Evolutionary conservation across 2,888 invertebrate genomes (phyloP).

Genomic region (Cosmia pyralina): DNA sequence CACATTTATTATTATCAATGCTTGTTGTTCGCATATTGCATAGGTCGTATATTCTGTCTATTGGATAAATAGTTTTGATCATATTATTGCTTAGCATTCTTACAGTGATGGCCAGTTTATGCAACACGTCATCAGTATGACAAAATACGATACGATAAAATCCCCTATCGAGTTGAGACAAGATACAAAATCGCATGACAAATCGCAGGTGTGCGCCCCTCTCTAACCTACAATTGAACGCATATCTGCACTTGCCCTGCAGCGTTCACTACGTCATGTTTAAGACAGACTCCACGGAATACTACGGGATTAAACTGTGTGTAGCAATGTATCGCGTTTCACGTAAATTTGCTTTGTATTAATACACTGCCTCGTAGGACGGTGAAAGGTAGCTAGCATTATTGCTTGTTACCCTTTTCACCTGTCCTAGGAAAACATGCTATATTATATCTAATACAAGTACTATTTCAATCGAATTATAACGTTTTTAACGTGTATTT

Average conservation of each 20-base stretch:
- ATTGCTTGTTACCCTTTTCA: neutral
- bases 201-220: neutral
- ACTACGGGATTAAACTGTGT: constrained; percentile 15
- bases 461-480: no score
- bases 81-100: neutral
- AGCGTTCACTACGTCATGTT: constrained; percentile 27
- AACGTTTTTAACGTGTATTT: no score
- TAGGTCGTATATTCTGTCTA: no score
- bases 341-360: constrained; percentile 14
- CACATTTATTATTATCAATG: no score
- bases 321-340: constrained; percentile 1
- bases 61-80: neutral
- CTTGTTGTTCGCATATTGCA: no score
- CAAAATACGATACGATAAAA: neutral
- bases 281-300: constrained; percentile 11
- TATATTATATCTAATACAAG: no score
- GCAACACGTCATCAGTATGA: neutral
- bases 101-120: neutral
- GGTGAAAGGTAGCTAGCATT: neutral
- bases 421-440: neutral
- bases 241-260: constrained; percentile 25
- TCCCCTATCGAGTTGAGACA: neutral
- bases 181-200: neutral
- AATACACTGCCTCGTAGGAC: constrained; percentile 6
- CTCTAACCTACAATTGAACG: neutral